phyloP scores from a whole-genome alignment of 2,113 vertebrate species.

The Murina feae region DNA sequence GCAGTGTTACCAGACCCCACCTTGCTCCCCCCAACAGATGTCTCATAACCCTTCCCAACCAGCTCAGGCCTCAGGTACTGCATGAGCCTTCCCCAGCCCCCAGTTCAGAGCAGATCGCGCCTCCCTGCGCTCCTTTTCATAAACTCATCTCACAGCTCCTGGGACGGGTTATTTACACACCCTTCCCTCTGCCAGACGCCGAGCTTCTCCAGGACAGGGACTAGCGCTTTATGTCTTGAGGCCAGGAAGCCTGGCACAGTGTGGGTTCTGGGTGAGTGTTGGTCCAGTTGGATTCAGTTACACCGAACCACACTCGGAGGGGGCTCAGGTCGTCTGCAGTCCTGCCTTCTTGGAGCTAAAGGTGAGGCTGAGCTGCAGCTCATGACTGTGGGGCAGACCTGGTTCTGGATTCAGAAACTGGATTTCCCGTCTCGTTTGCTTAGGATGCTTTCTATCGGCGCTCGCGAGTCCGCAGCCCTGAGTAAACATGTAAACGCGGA shows the following conservation, averaged over 20 bases:
- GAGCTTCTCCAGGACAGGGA: background rate
- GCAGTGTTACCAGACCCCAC: background rate
- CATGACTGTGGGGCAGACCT: background rate
- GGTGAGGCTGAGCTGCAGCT: background rate
- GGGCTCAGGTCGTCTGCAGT: rapidly evolving
- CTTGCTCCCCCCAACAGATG: rapidly evolving
- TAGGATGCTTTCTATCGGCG: background rate
- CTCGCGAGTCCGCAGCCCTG: background rate
- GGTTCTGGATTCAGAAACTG: background rate
- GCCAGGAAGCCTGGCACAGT: background rate
- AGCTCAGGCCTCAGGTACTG: background rate
- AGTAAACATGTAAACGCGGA: background rate
- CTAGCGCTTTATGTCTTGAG: background rate
- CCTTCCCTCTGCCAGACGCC: background rate
- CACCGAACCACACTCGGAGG: background rate
- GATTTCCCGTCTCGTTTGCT: background rate
- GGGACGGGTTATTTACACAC: background rate
- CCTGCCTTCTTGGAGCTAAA: background rate
- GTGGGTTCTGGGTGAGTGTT: background rate
- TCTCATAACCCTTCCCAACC: background rate
- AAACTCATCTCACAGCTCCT: background rate
- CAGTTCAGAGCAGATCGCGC: rapidly evolving
- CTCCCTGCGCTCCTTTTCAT: background rate
- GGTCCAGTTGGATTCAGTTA: background rate
- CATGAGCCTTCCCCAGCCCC: background rate